A percentile compares a stretch with the other conserved stretches of the same genome.
Evolutionary conservation across 2,888 invertebrate genomes (phyloP).

Genomic region (Netelia virgata): DNA sequence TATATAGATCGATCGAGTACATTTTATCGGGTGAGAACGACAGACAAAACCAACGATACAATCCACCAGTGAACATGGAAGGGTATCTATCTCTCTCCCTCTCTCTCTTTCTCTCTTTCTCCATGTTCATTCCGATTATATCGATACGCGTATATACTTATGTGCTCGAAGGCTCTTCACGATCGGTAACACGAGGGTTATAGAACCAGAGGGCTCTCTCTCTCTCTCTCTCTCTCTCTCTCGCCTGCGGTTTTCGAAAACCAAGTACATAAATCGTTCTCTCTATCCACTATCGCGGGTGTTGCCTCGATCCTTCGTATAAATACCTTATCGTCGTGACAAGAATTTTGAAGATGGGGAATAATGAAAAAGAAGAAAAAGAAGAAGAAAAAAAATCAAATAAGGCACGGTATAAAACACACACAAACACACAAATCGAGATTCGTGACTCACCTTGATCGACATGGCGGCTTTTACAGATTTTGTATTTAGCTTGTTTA

Average conservation of each 20-base stretch:
- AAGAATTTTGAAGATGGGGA: constrained; percentile 2
- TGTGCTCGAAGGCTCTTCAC: neutral
- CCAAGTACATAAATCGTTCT: constrained; percentile 49
- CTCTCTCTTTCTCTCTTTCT: neutral
- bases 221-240: no score
- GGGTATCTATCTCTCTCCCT: neutral
- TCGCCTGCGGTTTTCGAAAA: constrained; percentile 15
- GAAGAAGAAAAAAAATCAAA: neutral
- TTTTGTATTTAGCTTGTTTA: neutral
- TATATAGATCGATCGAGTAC: constrained; percentile 18
- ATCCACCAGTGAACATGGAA: constrained; percentile 28
- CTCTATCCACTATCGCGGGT: constrained; percentile 12
- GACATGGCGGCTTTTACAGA: constrained; percentile 47
- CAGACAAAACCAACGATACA: constrained; percentile 54
- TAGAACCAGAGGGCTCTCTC: no score
- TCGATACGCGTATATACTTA: neutral
- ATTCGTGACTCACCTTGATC: constrained; percentile 58
- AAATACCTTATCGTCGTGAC: neutral
- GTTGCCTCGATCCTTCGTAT: neutral
- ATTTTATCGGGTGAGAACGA: constrained; percentile 41
- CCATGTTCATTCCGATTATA: constrained; percentile 16
- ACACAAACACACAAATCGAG: neutral
- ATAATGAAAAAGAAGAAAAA: neutral
- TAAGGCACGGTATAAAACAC: neutral
- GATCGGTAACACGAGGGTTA: neutral